Conservation (phyloP, 1,140 invertebrate genomes). For the Drosophila setifemur region DNA sequence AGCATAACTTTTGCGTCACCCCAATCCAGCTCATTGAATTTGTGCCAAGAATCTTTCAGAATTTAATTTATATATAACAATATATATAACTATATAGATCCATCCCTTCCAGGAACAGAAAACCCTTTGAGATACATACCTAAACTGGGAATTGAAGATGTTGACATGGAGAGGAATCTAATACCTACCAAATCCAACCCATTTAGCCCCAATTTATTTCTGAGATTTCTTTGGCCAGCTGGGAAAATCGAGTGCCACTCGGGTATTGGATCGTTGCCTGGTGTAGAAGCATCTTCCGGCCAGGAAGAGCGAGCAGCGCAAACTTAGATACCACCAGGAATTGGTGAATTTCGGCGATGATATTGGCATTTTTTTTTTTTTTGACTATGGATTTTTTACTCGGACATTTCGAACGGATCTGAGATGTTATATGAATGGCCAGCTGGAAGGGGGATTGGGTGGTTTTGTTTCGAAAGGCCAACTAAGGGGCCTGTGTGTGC, state of each 20-base stretch:
- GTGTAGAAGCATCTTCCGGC: neutral
- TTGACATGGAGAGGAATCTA: too few species aligned
- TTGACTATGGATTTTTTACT: conserved; percentile 10
- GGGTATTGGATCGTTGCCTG: conserved; percentile 9
- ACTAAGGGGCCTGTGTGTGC: conserved; percentile 1
- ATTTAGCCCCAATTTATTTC: too few species aligned
- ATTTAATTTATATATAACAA: too few species aligned
- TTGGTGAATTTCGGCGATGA: neutral
- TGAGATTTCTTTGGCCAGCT: too few species aligned
- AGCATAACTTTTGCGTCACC: conserved; percentile 75
- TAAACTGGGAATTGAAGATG: too few species aligned
- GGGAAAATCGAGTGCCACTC: conserved; percentile 8
- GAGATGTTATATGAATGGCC: conserved; percentile 4
- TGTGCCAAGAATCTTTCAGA: conserved; percentile 2
- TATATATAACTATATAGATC: too few species aligned
- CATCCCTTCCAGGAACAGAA: too few species aligned
- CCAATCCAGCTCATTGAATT: conserved; percentile 30
- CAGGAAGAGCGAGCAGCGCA: neutral
- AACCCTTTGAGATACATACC: too few species aligned
- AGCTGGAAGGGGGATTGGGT: neutral
- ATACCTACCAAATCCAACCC: too few species aligned
- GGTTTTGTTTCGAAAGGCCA: conserved; percentile 6
- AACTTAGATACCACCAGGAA: conserved; percentile 9
- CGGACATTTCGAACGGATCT: too few species aligned
- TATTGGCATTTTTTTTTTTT: neutral